Conservation (phyloP, 2,797 vertebrate species). For the Pelobates cultripes region DNA sequence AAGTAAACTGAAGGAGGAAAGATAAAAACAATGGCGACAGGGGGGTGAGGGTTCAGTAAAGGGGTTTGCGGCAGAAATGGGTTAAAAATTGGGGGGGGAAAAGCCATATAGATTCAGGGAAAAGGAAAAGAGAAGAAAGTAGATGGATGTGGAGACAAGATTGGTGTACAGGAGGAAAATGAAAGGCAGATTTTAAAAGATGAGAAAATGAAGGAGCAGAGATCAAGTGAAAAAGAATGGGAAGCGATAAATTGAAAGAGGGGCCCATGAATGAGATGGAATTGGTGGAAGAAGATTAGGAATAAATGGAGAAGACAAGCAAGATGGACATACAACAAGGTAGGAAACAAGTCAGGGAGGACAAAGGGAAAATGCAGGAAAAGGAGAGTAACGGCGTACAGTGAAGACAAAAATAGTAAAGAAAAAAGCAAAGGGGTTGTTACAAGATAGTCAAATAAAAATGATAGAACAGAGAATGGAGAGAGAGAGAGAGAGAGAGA, state of each 20-base stretch:
- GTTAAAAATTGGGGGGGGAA: no score
- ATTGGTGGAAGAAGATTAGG: not conserved
- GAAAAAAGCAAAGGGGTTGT: no score
- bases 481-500: not conserved
- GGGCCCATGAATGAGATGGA: no score
- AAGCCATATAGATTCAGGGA: no score
- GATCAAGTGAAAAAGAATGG: not conserved
- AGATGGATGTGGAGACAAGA: not conserved
- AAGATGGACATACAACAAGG: not conserved
- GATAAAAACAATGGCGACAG: not conserved
- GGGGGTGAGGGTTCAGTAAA: not conserved
- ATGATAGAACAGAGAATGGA: not conserved
- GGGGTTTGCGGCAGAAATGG: not conserved
- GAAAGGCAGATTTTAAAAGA: not conserved
- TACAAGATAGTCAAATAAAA: not conserved
- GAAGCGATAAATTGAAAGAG: not conserved
- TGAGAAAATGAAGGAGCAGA: not conserved
- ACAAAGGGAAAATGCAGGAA: not conserved
- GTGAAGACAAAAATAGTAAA: no score
- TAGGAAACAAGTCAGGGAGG: not conserved
- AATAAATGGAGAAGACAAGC: not conserved
- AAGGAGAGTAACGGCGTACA: no score
- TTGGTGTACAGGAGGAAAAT: not conserved
- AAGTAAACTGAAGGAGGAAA: constrained; percentile 39
- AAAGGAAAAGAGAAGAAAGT: no score